Conservation (phyloP, 2,888 invertebrate genomes). For the Sminthurinus aureus region DNA sequence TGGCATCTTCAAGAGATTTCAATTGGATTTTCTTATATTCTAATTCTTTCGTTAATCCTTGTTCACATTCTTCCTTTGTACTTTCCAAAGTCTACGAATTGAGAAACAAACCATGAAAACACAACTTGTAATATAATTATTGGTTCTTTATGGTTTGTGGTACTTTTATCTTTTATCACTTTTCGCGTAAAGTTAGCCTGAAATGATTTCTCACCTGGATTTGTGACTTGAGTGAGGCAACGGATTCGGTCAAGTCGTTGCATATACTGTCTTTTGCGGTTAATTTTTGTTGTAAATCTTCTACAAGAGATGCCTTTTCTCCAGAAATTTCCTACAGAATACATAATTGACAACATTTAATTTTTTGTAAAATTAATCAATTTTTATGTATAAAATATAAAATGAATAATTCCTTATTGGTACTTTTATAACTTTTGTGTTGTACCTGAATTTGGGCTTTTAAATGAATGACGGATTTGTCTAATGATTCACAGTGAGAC, state of each 20-base stretch:
- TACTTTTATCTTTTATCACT: too few species aligned
- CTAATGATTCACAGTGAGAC: conserved; percentile 7
- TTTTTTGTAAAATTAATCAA: neutral
- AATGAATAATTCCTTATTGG: neutral
- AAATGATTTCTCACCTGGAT: conserved; percentile 47
- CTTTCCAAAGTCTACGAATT: conserved; percentile 48
- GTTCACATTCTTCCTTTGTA: conserved; percentile 50
- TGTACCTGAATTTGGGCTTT: conserved; percentile 30
- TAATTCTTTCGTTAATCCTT: conserved; percentile 49
- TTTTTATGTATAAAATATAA: neutral
- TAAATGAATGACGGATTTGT: conserved; percentile 1
- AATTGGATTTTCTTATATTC: conserved; percentile 46
- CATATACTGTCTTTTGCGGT: conserved; percentile 65
- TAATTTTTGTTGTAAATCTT: conserved; percentile 60
- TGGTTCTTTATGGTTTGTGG: too few species aligned
- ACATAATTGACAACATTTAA: neutral
- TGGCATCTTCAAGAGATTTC: conserved; percentile 40
- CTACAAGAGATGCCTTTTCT: conserved; percentile 59
- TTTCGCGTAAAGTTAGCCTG: too few species aligned
- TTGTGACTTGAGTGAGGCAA: conserved; percentile 51
- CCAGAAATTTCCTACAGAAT: conserved; percentile 48
- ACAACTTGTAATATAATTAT: too few species aligned
- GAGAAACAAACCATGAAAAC: neutral
- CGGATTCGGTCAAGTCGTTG: conserved; percentile 52
- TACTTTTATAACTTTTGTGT: neutral